phyloP scores from a whole-genome alignment of 2,888 invertebrate species.

The Alviniconcha strummeri region DNA sequence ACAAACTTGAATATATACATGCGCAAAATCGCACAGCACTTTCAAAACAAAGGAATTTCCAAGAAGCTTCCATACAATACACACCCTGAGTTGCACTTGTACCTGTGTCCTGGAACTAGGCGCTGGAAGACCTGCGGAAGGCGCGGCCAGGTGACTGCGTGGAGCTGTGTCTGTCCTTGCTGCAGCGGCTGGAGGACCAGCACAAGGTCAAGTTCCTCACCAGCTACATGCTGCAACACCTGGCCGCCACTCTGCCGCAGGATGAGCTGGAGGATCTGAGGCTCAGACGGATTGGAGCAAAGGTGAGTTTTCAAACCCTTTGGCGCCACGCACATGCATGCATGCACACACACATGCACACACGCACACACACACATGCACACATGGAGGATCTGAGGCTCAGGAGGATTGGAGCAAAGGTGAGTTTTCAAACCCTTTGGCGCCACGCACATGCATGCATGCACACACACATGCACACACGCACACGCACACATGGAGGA shows the following conservation, averaged over 20 bases:
- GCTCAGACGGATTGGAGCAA: conserved; percentile 64
- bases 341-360: neutral
- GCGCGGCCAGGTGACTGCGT: conserved; percentile 50
- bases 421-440: conserved; percentile 37
- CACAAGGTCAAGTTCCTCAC: conserved; percentile 62
- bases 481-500: conserved; percentile 27
- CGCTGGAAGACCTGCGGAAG: conserved; percentile 55
- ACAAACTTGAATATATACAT: too few relatives aligned
- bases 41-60: too few relatives aligned
- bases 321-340: neutral
- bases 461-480: neutral
- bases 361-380: neutral
- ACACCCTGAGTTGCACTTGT: too few relatives aligned
- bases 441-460: neutral
- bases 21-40: too few relatives aligned
- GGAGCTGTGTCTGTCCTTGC: conserved; percentile 57
- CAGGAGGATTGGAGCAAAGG: conserved; percentile 66
- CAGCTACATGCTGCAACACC: conserved; percentile 61
- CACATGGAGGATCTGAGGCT: conserved; percentile 48
- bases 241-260: conserved; percentile 47
- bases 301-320: conserved; percentile 49
- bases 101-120: conserved; percentile 39
- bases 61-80: too few relatives aligned
- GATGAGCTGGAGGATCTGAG: conserved; percentile 50
- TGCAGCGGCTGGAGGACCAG: conserved; percentile 55